Evolutionary conservation across 2,113 vertebrate genomes (phyloP), one percentile per base, ranked within the genome.

Genomic region (Cyanoderma ruficeps): DNA sequence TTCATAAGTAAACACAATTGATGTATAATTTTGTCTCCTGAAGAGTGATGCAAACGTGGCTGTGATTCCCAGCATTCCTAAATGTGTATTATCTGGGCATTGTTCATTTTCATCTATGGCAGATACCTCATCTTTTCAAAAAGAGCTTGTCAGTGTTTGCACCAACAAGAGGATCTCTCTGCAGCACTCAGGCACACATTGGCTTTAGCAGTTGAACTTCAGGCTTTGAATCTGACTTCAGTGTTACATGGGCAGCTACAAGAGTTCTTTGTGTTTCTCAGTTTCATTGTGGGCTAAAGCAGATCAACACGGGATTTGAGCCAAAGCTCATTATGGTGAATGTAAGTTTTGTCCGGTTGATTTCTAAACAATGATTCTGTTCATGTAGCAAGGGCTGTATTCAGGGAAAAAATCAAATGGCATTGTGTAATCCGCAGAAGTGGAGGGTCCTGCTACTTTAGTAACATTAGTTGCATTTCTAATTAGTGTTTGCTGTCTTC

Each of bases 281-380:
- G 1, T 91, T 78, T 78, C 56, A 52, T 89, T 84, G 69, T 84
- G 86, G 69, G 76, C 64, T 86, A 76, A 87, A 89, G 79, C 94
- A 96, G 74, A 95, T 87, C 92, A 96, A 90, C 71, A 50, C 61
- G 41, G 85, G 72, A 86, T 90, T 92, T 75, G 76, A 95, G 93
- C 96, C 92, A 94, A 96, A 93, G 85, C 93, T 93, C 18, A 76
- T 95, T 91, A 81, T 16, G 2, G 35, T 92, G 71, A 83, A 63
- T 96, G 64, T 71, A 88, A 52, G 72, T 93, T 93, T 95, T 94
- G 75, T 96, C 50, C 50, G 12, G 24, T 23, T 76, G 59, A 61
- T 74, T 94, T 93, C 80, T 67, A n/a, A 80, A 79, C 83, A 87
- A 11, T 61, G 75, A 59, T 83, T 86, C 75, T 67, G 30, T 92